Evolutionary conservation across 2,888 invertebrate genomes (phyloP).

Genomic region (Theodoxus fluviatilis): DNA sequence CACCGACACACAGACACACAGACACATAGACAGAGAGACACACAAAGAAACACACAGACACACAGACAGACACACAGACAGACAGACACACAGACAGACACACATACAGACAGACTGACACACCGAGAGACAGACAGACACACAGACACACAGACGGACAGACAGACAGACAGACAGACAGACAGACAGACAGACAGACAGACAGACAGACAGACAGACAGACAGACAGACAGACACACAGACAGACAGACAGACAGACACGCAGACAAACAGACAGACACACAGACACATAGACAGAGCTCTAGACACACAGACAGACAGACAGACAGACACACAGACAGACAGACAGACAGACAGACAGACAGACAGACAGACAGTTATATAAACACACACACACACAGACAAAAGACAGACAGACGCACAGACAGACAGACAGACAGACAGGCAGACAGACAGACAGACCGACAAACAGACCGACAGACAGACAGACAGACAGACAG

Average conservation of each 20-base stretch:
- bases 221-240: conserved; percentile 5
- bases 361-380: too few relatives aligned
- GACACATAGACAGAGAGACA: too few relatives aligned
- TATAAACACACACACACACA: background rate
- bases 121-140: background rate
- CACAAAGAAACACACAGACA: too few relatives aligned
- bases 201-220: background rate
- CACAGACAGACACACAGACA: too few relatives aligned
- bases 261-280: conserved; percentile 3
- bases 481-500: background rate
- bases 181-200: conserved; percentile 6
- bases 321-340: background rate
- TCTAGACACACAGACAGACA: background rate
- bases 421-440: background rate
- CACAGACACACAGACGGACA: background rate
- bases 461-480: background rate
- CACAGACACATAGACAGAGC: conserved; percentile 1
- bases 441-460: background rate
- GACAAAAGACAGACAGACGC: background rate
- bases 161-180: background rate
- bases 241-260: conserved; percentile 2
- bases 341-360: background rate
- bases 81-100: too few relatives aligned
- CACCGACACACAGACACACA: too few relatives aligned
- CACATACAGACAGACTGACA: background rate